Conservation (phyloP, 2,888 invertebrate genomes). For the Acleris cristana region DNA sequence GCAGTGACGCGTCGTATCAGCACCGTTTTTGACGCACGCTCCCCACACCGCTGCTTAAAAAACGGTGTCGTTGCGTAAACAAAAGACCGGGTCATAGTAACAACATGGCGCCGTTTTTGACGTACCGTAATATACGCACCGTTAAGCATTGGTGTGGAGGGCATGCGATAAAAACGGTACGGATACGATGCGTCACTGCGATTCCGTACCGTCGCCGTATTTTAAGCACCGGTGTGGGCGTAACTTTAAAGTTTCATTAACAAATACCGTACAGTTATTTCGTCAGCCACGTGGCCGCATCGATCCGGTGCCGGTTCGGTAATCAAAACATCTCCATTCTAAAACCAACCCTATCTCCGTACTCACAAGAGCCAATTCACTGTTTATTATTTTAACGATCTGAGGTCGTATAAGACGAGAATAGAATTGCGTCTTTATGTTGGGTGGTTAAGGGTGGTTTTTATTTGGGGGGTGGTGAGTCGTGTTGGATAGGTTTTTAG, state of each 20-base stretch:
- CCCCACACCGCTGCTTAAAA: no score
- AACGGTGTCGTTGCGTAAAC: no score
- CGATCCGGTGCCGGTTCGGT: slow-evolving; percentile 42
- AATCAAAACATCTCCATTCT: not conserved
- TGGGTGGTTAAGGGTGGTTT: slow-evolving; percentile 7
- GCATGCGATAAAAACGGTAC: no score
- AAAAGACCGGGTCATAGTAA: no score
- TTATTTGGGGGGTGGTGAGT: slow-evolving; percentile 1
- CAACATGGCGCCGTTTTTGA: no score
- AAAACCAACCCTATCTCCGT: not conserved
- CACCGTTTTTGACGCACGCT: no score
- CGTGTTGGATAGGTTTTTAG: slow-evolving; percentile 3
- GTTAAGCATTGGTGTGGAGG: no score
- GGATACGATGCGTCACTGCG: no score
- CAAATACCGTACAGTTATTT: slow-evolving; percentile 23
- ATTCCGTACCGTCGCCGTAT: no score
- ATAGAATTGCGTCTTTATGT: slow-evolving; percentile 10
- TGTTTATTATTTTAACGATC: not conserved
- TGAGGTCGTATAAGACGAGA: slow-evolving; percentile 3
- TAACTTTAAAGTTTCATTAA: slow-evolving; percentile 33
- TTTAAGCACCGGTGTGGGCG: no score
- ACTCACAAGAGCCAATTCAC: not conserved
- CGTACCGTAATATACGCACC: no score
- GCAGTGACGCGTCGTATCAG: no score
- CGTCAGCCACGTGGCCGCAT: slow-evolving; percentile 46